Conservation (phyloP, 1,140 invertebrate species). For the Pachypeltis micranthus region DNA sequence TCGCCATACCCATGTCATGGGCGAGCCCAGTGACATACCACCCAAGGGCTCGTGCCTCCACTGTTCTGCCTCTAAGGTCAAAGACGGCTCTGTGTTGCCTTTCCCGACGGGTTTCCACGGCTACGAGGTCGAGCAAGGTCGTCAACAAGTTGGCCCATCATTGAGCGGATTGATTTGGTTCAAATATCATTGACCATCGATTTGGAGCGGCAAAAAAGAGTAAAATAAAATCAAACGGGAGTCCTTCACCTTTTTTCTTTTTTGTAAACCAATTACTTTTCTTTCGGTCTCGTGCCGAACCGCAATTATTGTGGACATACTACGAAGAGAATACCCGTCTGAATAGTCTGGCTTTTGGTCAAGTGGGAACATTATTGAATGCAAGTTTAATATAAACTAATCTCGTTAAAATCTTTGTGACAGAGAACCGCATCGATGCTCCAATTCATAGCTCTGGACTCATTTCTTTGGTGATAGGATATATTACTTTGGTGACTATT, state of each 20-base stretch:
- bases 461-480: no score
- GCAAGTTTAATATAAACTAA: no score
- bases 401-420: no score
- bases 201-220: background rate
- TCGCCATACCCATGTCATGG: constrained; percentile 27
- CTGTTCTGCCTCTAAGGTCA: background rate
- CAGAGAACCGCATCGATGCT: no score
- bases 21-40: constrained; percentile 19
- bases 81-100: background rate
- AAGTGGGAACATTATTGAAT: no score
- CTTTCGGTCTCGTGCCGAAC: background rate
- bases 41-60: background rate
- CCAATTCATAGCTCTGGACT: no score
- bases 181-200: constrained; percentile 6
- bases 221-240: background rate
- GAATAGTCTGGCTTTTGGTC: background rate
- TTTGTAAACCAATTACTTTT: background rate
- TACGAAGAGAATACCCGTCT: no score
- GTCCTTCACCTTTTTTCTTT: background rate
- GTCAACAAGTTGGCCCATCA: constrained; percentile 9
- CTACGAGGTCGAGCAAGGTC: constrained; percentile 1
- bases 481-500: no score
- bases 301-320: background rate
- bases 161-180: constrained; percentile 4
- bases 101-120: background rate